Base-by-base conservation (phyloP, 2,113 vertebrate species). In the Brienomyrus brachyistius region DNA sequence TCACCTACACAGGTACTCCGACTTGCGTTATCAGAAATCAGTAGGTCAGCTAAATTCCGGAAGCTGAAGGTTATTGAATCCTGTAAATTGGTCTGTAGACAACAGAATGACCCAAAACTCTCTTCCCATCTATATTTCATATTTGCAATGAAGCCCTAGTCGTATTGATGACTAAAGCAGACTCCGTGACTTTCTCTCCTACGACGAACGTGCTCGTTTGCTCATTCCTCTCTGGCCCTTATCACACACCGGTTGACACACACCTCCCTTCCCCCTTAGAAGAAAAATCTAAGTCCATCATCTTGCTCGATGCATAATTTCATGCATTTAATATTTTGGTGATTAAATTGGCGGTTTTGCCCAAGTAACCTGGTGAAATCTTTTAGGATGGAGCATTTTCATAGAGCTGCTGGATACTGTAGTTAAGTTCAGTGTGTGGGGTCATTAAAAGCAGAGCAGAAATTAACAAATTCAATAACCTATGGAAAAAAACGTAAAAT, bases 161-260 rank as follows among this genome's bases (percentile, higher is more conserved):
- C 89, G 89, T 89, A 88, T 83, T 91, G 56, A 90, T 89, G 47
- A 92, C 90, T 92, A 91, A 89, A 87, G 87, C 85, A 21, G 88
- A 70, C 90, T 87, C 74, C 85, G 9, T 86, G 90, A 70, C 82
- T n/a, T 56, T 82, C 45, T 84, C 90, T 51, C 40, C 40, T 87
- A 50, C 90, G 31, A 90, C 92, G 90, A 90, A 90, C 92, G 91
- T 89, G 90, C 89, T 43, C 15, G 62, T 90, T 92, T 74, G 90
- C 92, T 90, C 91, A 47, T 35, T 43, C 59, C 21, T 35, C 45
- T 62, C 35, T 48, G n/a, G 21, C 23, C 47, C 62, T 50, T 43
- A 48, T n/a, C 15, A 27, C 54, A 52, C 62, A 17, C 66, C 88
- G 23, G 80, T 91, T 86, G 77, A 87, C 86, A n/a, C 62, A 70